A percentile compares a stretch with the other conserved stretches of the same genome.
Conservation (phyloP, 2,113 vertebrate species). For the Tiliqua scincoides region DNA sequence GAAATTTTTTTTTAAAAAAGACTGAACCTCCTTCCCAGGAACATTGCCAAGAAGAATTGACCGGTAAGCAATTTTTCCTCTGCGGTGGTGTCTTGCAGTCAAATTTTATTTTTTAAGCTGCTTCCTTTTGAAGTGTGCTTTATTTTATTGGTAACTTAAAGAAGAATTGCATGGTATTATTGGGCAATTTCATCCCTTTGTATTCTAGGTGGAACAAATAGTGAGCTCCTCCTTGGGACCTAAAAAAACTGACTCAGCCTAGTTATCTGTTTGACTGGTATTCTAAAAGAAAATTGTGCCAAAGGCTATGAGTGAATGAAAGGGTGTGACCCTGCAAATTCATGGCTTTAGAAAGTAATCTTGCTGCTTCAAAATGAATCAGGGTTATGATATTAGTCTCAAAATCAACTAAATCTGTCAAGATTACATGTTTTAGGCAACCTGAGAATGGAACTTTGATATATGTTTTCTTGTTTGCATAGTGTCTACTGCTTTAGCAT, state of each 20-base stretch:
- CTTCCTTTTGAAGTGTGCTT: not conserved
- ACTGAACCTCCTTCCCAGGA: not conserved
- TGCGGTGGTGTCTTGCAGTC: not conserved
- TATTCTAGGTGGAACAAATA: not conserved
- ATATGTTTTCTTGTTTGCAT: not conserved
- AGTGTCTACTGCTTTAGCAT: too few relatives aligned
- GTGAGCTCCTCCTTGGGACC: not conserved
- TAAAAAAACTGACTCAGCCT: not conserved
- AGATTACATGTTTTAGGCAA: not conserved
- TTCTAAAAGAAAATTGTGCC: not conserved
- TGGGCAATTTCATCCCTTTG: not conserved
- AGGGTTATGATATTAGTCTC: not conserved
- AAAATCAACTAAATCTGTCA: not conserved
- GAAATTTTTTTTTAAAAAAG: too few relatives aligned
- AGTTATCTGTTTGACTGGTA: not conserved
- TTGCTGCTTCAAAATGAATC: not conserved
- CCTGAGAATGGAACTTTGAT: not conserved
- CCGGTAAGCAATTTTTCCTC: not conserved
- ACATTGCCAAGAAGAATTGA: not conserved
- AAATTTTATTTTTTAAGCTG: not conserved
- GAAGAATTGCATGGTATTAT: not conserved
- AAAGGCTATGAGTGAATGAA: not conserved
- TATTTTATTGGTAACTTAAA: not conserved
- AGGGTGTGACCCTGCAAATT: not conserved
- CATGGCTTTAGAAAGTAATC: not conserved